Conservation (phyloP, 2,797 vertebrate species). For the Mormyrops attenuatus region DNA sequence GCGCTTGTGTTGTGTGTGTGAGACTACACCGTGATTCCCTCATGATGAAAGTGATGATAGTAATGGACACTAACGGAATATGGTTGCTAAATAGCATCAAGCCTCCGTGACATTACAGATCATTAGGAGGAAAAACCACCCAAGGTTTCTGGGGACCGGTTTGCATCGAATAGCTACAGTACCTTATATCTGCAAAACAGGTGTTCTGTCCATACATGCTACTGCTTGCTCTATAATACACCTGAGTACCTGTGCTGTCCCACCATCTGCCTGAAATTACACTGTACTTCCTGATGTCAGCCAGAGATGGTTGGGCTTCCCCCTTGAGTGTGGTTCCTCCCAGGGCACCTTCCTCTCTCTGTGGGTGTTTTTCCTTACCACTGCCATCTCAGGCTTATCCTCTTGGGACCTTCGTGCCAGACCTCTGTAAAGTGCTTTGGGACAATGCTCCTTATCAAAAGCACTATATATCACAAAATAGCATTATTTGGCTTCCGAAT, state of each 20-base stretch:
- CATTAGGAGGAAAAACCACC: background rate
- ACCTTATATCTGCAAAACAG: background rate
- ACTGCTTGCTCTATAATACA: background rate
- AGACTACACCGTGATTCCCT: too few species aligned
- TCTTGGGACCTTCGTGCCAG: background rate
- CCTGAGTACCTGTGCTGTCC: background rate
- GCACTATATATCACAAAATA: background rate
- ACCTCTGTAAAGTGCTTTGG: background rate
- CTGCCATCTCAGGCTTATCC: background rate
- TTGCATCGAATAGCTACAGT: background rate
- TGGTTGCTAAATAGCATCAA: background rate
- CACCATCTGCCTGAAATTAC: background rate
- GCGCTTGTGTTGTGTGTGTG: too few species aligned
- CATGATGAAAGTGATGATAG: background rate
- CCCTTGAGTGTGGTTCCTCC: background rate
- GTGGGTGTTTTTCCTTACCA: background rate
- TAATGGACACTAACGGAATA: background rate
- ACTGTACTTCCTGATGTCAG: background rate
- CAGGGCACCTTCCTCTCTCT: background rate
- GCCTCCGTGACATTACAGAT: background rate
- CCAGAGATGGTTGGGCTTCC: background rate
- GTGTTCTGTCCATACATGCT: background rate
- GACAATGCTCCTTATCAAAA: background rate
- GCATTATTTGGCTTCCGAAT: background rate
- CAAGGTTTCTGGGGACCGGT: background rate